Evolutionary conservation across 64 coral and sea anemone genomes (phyloP).

Genomic region (Acropora yongei): DNA sequence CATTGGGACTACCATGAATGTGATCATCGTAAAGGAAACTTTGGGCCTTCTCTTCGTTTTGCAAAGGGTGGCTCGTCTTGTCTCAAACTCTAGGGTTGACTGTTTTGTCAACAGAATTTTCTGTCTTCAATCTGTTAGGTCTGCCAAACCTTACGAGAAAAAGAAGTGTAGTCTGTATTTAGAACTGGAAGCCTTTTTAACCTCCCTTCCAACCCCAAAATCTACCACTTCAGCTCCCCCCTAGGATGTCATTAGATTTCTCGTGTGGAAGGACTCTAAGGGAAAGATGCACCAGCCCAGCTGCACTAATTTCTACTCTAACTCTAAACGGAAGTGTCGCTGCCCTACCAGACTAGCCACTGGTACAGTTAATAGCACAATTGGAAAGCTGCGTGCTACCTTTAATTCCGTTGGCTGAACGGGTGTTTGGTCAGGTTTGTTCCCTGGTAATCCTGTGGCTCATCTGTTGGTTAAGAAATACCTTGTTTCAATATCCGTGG

Average conservation of each 20-base stretch:
- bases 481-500: slow-evolving; percentile 19
- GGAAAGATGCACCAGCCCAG: not conserved
- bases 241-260: not conserved
- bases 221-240: too few relatives aligned
- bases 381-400: slow-evolving; percentile 49
- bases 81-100: not conserved
- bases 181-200: too few relatives aligned
- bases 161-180: slow-evolving; percentile 14
- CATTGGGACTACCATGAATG: not conserved
- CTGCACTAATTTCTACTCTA: not conserved
- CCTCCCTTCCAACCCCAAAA: too few relatives aligned
- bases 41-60: not conserved
- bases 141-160: not conserved
- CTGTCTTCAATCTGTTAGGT: not conserved
- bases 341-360: slow-evolving; percentile 44
- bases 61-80: not conserved
- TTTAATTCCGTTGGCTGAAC: slow-evolving; percentile 14
- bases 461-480: slow-evolving; percentile 22
- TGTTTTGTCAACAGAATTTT: too few relatives aligned
- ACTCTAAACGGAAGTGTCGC: not conserved
- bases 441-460: slow-evolving; percentile 14
- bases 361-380: slow-evolving; percentile 40
- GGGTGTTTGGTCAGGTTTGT: not conserved
- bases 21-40: slow-evolving; percentile 14
- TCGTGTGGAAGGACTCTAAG: not conserved